Evolutionary conservation across 2,113 vertebrate genomes (phyloP).

Genomic region (Anser brachyrhynchus): DNA sequence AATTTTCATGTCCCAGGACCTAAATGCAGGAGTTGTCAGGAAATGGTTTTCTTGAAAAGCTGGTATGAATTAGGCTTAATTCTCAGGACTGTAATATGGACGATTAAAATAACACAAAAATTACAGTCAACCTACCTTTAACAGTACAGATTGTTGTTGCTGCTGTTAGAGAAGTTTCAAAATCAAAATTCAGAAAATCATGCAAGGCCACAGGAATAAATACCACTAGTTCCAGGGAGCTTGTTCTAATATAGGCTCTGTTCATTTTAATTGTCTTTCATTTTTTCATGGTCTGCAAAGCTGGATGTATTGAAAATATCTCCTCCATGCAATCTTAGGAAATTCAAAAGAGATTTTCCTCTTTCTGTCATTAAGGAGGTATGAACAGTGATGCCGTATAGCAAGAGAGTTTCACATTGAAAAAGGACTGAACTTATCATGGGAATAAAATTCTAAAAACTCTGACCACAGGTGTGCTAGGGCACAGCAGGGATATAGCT

Average conservation of each 20-base stretch:
- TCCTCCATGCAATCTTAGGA: not conserved
- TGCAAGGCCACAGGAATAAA: not conserved
- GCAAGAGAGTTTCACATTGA: not conserved
- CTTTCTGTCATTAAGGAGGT: not conserved
- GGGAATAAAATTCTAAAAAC: not conserved
- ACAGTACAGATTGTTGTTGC: not conserved
- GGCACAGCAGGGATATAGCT: not conserved
- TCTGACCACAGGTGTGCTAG: not conserved
- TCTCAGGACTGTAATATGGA: not conserved
- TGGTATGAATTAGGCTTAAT: not conserved
- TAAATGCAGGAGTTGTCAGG: not conserved
- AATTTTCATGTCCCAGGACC: not conserved
- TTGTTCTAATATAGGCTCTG: not conserved
- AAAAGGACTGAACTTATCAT: not conserved
- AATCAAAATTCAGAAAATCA: not conserved
- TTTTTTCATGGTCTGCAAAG: not conserved
- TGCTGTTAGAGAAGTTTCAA: not conserved
- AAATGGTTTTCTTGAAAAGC: slow-evolving; percentile 21
- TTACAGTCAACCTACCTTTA: not conserved
- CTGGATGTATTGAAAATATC: not conserved
- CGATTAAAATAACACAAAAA: not conserved
- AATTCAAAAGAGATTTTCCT: not conserved
- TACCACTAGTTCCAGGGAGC: not conserved
- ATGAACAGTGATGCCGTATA: not conserved
- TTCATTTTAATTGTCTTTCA: not conserved